Evolutionary conservation across 1,140 invertebrate genomes (phyloP), one percentile per base, ranked within the genome.

Genomic region (Tachypleus tridentatus): DNA sequence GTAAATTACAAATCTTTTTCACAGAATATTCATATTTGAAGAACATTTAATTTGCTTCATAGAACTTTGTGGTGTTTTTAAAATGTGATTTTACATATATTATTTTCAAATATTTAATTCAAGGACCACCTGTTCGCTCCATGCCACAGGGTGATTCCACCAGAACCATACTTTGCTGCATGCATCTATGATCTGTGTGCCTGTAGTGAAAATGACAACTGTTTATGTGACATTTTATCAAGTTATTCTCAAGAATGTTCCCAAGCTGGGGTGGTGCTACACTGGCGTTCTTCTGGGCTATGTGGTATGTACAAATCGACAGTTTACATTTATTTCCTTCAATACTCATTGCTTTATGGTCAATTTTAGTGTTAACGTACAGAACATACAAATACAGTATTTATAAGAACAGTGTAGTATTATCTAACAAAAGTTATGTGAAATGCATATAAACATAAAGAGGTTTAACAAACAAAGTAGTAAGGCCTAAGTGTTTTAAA

Each of bases 111-210:
- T 29, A 29, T 29, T 29, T 29, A 29, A 29, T 29, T 29, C 29
- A 29, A 29, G 29, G 29, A 29, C 29, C 29, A 29, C 29, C 56
- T 60, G 54, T 68, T 68, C 63, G 57, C 63, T 49, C 52, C 64
- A 49, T 68, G 67, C 50, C 67, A 68, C 29, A 52, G 47, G 11
- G 61, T 65, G 4, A 63, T 68, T 50, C 52, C 54, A 4, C 67
- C 67, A 9, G 67, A 68, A 11, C 60, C 61, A 6, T 68, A 64
- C 53, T 65, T 62, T 60, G 63, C 60, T 67, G 87, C 91, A 0
- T 97, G 93, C 76, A 81, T 88, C 64, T 81, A 88, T 73, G 93
- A 96, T 75, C 91, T 93, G 78, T 94, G 91, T 75, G 89, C 93
- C 72, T 96, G 93, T 79, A 84, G 86, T 1, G 80, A 82, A 49